These are phyloP conservation scores for Rhinoraja longicauda DNA, from an alignment of 2,797 vertebrate species.

Conservation along the genomic window DNA sequence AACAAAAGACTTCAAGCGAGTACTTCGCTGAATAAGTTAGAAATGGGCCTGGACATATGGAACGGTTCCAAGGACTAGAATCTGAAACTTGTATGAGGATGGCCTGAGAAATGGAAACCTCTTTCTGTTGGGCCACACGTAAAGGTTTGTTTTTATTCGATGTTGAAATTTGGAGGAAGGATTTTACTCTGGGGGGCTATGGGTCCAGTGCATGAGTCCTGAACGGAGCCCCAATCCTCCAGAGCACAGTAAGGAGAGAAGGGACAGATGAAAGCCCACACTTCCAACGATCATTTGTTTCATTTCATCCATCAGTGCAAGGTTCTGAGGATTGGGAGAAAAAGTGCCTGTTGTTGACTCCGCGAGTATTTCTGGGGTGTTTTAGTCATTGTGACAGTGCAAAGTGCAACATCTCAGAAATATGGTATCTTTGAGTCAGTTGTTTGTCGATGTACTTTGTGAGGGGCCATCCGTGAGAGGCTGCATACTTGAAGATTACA, in stretches of 20 bases:
- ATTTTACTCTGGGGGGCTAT: background rate
- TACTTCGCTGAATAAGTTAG: background rate
- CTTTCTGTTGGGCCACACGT: background rate
- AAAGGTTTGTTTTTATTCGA: background rate
- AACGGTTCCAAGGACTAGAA: no score
- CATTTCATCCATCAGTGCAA: background rate
- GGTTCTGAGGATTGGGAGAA: background rate
- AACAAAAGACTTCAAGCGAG: background rate
- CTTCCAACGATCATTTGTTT: background rate
- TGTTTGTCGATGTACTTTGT: background rate
- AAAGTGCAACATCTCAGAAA: background rate
- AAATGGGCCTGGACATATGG: no score
- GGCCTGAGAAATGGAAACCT: background rate
- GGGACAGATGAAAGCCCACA: background rate
- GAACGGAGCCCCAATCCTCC: background rate
- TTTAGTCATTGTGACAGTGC: background rate
- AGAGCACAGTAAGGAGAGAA: background rate
- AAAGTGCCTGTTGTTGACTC: background rate
- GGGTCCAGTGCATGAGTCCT: background rate
- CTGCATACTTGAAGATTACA: background rate
- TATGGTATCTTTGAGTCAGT: background rate
- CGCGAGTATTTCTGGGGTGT: background rate
- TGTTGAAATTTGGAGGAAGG: background rate
- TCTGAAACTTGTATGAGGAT: background rate
- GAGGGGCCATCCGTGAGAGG: background rate